Conservation (phyloP, 2,797 vertebrate species). For the Babyrousa celebensis region DNA sequence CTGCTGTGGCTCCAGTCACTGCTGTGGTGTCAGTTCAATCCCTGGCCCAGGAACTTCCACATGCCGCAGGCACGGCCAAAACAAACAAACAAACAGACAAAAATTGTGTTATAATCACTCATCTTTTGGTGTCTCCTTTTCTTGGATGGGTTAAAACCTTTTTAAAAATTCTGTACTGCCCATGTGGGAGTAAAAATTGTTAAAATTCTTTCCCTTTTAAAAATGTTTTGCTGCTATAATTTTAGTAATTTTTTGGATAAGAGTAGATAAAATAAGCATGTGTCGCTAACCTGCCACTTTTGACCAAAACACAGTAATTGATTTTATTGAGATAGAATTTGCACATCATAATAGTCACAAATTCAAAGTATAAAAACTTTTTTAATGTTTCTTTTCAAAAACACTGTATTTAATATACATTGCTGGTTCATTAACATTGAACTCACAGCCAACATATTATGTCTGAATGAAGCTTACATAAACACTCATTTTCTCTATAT, state of each 20-base stretch:
- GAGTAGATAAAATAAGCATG: slow-evolving; percentile 37
- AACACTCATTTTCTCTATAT: too few relatives aligned
- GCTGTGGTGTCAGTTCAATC: too few relatives aligned
- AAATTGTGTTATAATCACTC: neutral
- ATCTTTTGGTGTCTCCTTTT: neutral
- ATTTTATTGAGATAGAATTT: neutral
- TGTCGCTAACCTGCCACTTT: neutral
- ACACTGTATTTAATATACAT: neutral
- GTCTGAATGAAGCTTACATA: too few relatives aligned
- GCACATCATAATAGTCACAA: neutral
- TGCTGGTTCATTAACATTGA: too few relatives aligned
- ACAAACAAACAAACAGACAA: too few relatives aligned
- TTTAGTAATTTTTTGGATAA: neutral
- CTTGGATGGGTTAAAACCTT: neutral
- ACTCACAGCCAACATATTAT: too few relatives aligned
- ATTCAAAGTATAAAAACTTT: neutral
- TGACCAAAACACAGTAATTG: neutral
- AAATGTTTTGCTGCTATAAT: slow-evolving; percentile 17
- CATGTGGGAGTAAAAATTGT: neutral
- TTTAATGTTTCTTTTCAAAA: too few relatives aligned
- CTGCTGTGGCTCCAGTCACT: too few relatives aligned
- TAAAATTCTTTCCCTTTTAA: slow-evolving; percentile 20
- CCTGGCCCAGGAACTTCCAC: too few relatives aligned
- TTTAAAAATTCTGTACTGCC: neutral
- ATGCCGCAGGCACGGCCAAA: too few relatives aligned